phyloP scores from a whole-genome alignment of 1,140 invertebrate species.

The Anastatus disparis region DNA sequence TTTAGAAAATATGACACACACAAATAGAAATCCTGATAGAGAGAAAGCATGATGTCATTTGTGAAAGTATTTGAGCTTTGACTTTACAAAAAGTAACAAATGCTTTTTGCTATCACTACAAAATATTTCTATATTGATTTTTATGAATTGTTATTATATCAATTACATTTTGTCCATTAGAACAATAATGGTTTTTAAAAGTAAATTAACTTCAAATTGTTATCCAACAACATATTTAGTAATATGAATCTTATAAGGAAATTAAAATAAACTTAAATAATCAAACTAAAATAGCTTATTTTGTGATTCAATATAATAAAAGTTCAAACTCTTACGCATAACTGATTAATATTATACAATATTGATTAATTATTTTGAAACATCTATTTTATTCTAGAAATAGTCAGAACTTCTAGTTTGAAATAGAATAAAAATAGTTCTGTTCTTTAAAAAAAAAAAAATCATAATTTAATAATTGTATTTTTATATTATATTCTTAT shows the following conservation, averaged over 20 bases:
- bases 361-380: no score
- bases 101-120: not conserved
- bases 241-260: not conserved
- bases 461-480: no score
- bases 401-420: no score
- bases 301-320: no score
- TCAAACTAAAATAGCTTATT: no score
- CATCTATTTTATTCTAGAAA: no score
- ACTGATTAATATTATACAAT: no score
- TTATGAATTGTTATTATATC: not conserved
- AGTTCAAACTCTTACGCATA: no score
- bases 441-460: no score
- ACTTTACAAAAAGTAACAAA: conserved; percentile 7
- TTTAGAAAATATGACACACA: not conserved
- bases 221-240: not conserved
- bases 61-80: conserved; percentile 15
- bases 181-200: not conserved
- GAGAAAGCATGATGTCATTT: conserved; percentile 11
- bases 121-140: not conserved
- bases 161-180: no score
- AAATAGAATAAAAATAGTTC: no score
- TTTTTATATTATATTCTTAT: no score
- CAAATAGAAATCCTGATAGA: not conserved
- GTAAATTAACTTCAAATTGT: not conserved
- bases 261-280: not conserved